Conservation (phyloP, 2,797 vertebrate species). For the Poecilia wingei region DNA sequence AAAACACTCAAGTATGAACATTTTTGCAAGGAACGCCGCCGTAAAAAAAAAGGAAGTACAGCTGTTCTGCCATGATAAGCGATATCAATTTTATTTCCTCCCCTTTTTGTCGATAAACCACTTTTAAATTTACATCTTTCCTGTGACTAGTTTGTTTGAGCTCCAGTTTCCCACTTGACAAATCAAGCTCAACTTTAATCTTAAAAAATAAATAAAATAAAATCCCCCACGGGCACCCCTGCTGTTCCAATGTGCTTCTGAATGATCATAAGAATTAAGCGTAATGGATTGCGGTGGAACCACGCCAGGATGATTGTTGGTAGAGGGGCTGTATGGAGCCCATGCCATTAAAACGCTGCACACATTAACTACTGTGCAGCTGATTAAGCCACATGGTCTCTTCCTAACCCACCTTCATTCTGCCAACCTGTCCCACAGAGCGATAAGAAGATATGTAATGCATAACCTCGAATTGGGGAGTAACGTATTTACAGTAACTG, state of each 20-base stretch:
- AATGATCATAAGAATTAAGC: slow-evolving; percentile 10
- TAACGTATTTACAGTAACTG: neutral
- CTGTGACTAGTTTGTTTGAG: neutral
- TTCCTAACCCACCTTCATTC: neutral
- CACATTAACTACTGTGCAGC: neutral
- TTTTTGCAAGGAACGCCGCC: neutral
- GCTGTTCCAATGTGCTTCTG: neutral
- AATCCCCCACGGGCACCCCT: neutral
- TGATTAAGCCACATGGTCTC: neutral
- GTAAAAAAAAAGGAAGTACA: neutral
- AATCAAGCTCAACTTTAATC: neutral
- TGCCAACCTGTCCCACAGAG: neutral
- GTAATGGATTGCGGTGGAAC: neutral
- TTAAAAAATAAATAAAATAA: neutral
- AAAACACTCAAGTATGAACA: neutral
- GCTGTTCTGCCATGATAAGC: neutral
- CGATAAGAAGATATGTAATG: neutral
- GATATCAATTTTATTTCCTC: neutral
- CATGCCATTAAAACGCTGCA: neutral
- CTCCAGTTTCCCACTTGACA: neutral
- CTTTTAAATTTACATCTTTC: neutral
- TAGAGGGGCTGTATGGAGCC: neutral
- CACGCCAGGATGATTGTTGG: neutral
- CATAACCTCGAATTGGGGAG: neutral
- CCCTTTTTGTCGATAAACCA: neutral